Evolutionary conservation across 2,113 vertebrate species (phyloP), one percentile per base, ranked within the genome.

Genomic region (Amia ocellicauda): DNA sequence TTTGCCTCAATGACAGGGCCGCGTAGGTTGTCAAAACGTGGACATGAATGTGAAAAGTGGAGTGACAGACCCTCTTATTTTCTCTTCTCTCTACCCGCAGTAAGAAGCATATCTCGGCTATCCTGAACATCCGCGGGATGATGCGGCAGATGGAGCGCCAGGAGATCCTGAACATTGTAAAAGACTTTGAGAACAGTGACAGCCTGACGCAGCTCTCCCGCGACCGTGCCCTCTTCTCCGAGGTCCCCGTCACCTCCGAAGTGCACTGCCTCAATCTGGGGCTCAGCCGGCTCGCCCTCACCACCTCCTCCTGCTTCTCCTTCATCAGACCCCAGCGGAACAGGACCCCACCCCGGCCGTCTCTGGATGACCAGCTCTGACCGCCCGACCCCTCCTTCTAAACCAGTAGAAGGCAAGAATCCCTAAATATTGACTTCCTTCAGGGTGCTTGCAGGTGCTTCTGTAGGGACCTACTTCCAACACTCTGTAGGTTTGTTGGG

Each of bases 111-210:
- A 87, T 96, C 63, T 89, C 91, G 0, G 92, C 92, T 28, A 80
- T 96, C 13, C 67, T 97, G 45, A 93, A 95, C 43, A 80, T 96
- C 20, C 87, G 93, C 0, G 94, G 95, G 1, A 81, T 89, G 69
- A 89, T 84, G 1, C 83, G 83, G 4, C 81, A 86, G 8, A 66
- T 71, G 0, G 82, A 87, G 29, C 88, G 94, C 0, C 92, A 93
- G 28, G 91, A 92, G 81, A 92, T 98, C 73, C 77, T 97, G 63
- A 92, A 89, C 0, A 87, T 93, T 16, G 79, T 95, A 51, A 86
- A 86, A 56, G 91, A 94, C 73, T 78, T 94, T 64, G 91, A 93
- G 72, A 86, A 78, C 66, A 72, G 67, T 0, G 85, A 82, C 17
- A 74, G 19, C 0, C 73, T 50, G 0, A 11, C 36, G 0, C 60